Evolutionary conservation across 2,797 vertebrate genomes (phyloP).

Genomic region (Spatula clypeata): DNA sequence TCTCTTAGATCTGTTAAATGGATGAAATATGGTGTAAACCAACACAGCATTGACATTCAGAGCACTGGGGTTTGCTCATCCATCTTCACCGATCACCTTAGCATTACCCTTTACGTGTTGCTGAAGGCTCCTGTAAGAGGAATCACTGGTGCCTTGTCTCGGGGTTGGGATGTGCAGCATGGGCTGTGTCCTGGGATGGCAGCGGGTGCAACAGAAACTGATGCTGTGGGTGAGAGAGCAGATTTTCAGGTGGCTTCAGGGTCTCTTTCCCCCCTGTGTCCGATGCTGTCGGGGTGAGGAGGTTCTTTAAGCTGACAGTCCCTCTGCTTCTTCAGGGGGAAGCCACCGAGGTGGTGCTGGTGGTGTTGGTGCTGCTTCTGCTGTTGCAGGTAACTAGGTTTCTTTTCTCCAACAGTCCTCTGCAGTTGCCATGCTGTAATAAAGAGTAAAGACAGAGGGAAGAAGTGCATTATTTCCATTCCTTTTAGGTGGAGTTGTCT

Average conservation of each 20-base stretch:
- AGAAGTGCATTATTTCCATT: background rate
- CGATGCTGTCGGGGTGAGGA: background rate
- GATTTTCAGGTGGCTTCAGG: background rate
- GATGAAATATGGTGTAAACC: background rate
- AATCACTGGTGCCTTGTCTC: background rate
- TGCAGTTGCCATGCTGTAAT: background rate
- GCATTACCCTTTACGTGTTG: background rate
- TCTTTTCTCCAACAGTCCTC: background rate
- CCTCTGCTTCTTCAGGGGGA: background rate
- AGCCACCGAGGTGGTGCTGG: background rate
- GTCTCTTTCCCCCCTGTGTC: background rate
- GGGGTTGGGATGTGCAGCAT: rapidly evolving
- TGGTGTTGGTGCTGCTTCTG: background rate
- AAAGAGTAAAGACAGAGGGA: background rate
- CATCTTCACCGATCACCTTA: background rate
- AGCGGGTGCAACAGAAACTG: background rate
- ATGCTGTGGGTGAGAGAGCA: background rate
- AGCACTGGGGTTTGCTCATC: background rate
- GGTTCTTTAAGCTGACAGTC: background rate
- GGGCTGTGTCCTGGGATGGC: background rate
- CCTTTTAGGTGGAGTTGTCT: conserved; percentile 36
- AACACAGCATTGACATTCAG: background rate
- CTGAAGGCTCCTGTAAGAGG: background rate
- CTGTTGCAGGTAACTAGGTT: rapidly evolving
- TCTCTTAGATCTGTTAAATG: background rate